Evolutionary conservation across 2,113 vertebrate species (phyloP).

Genomic region (Rhizomys pruinosus): DNA sequence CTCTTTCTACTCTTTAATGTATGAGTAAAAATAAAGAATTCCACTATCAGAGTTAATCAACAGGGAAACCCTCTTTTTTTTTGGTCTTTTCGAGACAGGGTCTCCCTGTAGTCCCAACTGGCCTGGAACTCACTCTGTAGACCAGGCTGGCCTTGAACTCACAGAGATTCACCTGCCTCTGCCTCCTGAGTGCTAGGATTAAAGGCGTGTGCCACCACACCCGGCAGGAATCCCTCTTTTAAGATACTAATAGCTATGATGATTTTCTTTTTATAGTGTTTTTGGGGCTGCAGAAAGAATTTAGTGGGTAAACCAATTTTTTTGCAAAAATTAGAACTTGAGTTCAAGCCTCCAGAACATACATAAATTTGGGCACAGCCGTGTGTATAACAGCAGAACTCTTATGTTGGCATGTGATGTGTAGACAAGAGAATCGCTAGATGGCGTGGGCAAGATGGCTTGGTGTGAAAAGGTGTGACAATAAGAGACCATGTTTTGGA

Average conservation of each 20-base stretch:
- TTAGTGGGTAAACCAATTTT: background rate
- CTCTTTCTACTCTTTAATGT: too few species aligned
- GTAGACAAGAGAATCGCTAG: background rate
- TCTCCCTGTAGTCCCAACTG: too few species aligned
- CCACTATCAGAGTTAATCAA: background rate
- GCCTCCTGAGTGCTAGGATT: too few species aligned
- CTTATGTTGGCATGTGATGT: background rate
- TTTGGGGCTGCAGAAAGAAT: background rate
- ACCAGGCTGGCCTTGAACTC: too few species aligned
- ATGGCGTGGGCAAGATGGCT: background rate
- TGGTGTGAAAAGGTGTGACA: too few species aligned
- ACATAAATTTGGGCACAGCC: background rate
- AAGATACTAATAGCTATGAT: background rate
- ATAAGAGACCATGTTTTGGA: background rate
- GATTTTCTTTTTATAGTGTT: conserved; percentile 17
- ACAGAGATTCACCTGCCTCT: too few species aligned
- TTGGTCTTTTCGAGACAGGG: too few species aligned
- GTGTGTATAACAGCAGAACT: background rate
- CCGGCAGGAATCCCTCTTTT: background rate
- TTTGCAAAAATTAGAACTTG: background rate
- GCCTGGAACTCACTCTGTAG: too few species aligned
- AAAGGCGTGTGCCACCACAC: too few species aligned
- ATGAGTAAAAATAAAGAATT: conserved; percentile 3
- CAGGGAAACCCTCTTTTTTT: background rate
- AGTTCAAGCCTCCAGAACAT: background rate